phyloP scores from a whole-genome alignment of 2,113 vertebrate genomes.

The Perca flavescens region DNA sequence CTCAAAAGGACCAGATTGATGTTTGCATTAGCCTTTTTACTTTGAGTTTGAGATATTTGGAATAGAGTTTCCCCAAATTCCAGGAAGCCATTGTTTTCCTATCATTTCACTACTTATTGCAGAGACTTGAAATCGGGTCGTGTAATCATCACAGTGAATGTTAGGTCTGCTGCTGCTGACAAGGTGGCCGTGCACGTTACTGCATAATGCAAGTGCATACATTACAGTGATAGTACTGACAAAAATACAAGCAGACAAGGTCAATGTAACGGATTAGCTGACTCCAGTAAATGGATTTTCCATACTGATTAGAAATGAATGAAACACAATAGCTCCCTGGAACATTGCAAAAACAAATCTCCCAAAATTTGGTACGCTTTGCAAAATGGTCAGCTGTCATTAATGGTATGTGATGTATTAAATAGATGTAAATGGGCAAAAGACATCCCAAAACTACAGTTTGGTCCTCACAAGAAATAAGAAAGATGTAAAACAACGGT shows the following conservation, averaged over 20 bases:
- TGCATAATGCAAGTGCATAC: background rate
- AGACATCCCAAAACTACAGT: slow-evolving; percentile 20
- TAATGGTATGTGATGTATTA: background rate
- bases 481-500: slow-evolving; percentile 31
- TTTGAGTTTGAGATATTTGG: background rate
- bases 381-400: background rate
- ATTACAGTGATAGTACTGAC: background rate
- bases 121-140: background rate
- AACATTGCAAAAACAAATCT: background rate
- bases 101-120: background rate
- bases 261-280: background rate
- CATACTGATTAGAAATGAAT: background rate
- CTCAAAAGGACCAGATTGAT: background rate
- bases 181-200: background rate
- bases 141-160: background rate
- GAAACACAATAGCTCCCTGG: background rate
- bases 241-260: background rate
- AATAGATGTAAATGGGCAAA: background rate
- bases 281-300: background rate
- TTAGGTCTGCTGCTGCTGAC: background rate
- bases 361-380: background rate
- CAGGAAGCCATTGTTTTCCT: background rate
- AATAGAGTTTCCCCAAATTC: background rate
- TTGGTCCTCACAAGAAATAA: slow-evolving; percentile 26
- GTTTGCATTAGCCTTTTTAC: background rate